These are phyloP conservation scores for Cephalopholis sonnerati DNA, from an alignment of 2,113 vertebrate species.

Conservation along the genomic window DNA sequence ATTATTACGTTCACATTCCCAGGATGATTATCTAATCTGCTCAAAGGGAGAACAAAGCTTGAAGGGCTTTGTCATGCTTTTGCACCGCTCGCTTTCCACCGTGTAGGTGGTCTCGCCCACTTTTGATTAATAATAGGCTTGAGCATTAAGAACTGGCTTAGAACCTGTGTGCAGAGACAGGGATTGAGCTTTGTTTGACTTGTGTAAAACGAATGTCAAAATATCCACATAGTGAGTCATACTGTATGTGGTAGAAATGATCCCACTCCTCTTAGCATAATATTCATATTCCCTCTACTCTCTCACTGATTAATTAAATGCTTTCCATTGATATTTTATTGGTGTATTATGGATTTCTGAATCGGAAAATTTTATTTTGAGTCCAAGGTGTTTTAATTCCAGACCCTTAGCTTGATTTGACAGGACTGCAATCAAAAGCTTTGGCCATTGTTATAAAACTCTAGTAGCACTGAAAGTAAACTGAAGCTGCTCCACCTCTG, in stretches of 20 bases:
- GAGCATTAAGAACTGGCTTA: constrained; percentile 46
- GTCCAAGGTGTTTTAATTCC: constrained; percentile 23
- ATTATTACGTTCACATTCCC: constrained; percentile 31
- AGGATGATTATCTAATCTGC: constrained; percentile 62
- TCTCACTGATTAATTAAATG: constrained; percentile 23
- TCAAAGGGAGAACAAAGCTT: constrained; percentile 62
- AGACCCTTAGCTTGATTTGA: constrained; percentile 16
- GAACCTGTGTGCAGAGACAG: constrained; percentile 41
- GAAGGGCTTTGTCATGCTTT: constrained; percentile 54
- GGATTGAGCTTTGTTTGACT: constrained; percentile 48
- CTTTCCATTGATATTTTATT: constrained; percentile 22
- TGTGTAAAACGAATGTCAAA: constrained; percentile 45
- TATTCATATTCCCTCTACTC: background rate
- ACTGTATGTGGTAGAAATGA: constrained; percentile 2
- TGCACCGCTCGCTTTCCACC: background rate
- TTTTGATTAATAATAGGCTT: constrained; percentile 71
- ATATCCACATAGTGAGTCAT: constrained; percentile 46
- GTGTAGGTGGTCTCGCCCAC: constrained; percentile 73
- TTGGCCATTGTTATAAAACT: constrained; percentile 10
- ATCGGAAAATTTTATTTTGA: constrained; percentile 19
- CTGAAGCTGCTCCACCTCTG: background rate
- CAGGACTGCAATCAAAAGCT: constrained; percentile 2
- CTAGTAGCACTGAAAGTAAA: constrained; percentile 15
- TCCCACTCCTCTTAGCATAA: constrained; percentile 19
- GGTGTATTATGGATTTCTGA: constrained; percentile 7